These are phyloP conservation scores for Perca fluviatilis DNA, from an alignment of 2,113 vertebrate species.

Conservation along the genomic window DNA sequence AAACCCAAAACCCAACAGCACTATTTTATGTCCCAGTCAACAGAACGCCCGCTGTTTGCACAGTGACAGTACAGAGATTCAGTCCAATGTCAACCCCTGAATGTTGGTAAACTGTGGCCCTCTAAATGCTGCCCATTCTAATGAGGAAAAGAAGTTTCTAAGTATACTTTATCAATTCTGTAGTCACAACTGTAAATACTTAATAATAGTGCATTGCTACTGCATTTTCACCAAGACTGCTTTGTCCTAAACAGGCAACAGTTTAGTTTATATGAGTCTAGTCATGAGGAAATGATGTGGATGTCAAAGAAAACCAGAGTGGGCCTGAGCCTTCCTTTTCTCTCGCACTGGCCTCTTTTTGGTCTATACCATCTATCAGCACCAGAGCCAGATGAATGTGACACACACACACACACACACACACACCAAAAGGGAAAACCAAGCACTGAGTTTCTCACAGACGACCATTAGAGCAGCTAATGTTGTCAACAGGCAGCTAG, in stretches of 20 bases:
- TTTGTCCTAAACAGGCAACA: neutral
- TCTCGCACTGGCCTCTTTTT: slow-evolving; percentile 45
- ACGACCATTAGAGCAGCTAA: slow-evolving; percentile 63
- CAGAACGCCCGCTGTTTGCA: slow-evolving; percentile 82
- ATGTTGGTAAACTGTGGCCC: slow-evolving; percentile 81
- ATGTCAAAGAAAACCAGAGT: slow-evolving; percentile 36
- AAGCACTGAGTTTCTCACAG: slow-evolving; percentile 67
- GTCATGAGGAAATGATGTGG: slow-evolving; percentile 22
- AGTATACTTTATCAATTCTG: slow-evolving; percentile 39
- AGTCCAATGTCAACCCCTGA: slow-evolving; percentile 74
- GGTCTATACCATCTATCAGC: slow-evolving; percentile 70
- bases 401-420: slow-evolving; percentile 31
- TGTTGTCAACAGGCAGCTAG: slow-evolving; percentile 77
- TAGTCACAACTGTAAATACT: slow-evolving; percentile 11
- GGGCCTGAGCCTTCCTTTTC: slow-evolving; percentile 52
- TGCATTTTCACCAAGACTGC: slow-evolving; percentile 17
- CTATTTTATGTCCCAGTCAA: slow-evolving; percentile 86
- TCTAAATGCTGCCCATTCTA: slow-evolving; percentile 70
- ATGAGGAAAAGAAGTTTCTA: slow-evolving; percentile 56
- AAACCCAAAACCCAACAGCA: slow-evolving; percentile 86
- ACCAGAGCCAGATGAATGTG: slow-evolving; percentile 55
- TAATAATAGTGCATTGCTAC: slow-evolving; percentile 22
- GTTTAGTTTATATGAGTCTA: slow-evolving; percentile 3
- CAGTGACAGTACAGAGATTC: slow-evolving; percentile 77
- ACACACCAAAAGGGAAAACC: slow-evolving; percentile 39